These are phyloP conservation scores for Hyposmocoma kahamanoa DNA, from an alignment of 1,140 invertebrate genomes.

Conservation along the genomic window DNA sequence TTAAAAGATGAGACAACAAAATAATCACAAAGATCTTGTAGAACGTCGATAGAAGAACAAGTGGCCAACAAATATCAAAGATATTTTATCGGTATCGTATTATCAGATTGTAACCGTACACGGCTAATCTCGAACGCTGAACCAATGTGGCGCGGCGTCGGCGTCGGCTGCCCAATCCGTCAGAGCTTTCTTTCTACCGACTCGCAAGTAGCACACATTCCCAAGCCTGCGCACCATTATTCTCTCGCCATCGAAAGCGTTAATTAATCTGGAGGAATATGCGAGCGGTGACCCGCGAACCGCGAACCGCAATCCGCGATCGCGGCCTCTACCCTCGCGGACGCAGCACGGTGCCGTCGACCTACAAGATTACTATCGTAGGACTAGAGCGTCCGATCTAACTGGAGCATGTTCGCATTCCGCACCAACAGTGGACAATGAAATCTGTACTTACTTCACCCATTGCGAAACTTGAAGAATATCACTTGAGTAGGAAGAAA, in stretches of 20 bases:
- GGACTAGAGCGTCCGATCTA: constrained; percentile 31
- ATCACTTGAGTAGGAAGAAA: constrained; percentile 30
- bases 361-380: constrained; percentile 46
- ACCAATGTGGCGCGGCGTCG: constrained; percentile 15
- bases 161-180: constrained; percentile 18
- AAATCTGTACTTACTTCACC: constrained; percentile 59
- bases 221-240: constrained; percentile 30
- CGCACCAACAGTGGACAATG: constrained; percentile 11
- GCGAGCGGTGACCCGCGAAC: constrained; percentile 17
- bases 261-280: constrained; percentile 24
- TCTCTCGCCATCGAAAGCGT: constrained; percentile 21
- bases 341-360: constrained; percentile 39
- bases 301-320: constrained; percentile 14
- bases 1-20: too few relatives aligned
- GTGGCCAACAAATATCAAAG: too few relatives aligned
- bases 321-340: constrained; percentile 1
- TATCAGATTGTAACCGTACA: constrained; percentile 53
- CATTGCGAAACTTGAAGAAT: constrained; percentile 40
- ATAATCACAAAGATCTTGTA: too few relatives aligned
- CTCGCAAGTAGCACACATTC: constrained; percentile 28
- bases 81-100: constrained; percentile 35
- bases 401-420: constrained; percentile 45
- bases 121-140: constrained; percentile 27
- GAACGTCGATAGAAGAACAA: too few relatives aligned
- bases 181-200: constrained; percentile 47